Evolutionary conservation across 2,797 vertebrate genomes (phyloP).

Genomic region (Betta splendens): DNA sequence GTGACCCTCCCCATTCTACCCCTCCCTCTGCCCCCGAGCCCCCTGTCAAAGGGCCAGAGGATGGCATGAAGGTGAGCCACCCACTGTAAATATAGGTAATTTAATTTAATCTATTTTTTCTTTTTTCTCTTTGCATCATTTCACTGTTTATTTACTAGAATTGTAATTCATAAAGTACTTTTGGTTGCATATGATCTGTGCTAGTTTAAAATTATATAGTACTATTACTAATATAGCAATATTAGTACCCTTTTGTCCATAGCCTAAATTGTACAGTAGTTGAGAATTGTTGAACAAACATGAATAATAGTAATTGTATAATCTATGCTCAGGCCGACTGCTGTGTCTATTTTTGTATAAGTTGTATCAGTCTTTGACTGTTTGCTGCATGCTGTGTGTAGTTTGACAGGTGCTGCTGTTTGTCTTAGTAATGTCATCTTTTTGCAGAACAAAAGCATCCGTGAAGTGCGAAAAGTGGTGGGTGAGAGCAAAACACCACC

Average conservation of each 20-base stretch:
- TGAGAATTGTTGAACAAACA: neutral
- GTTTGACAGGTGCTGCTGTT: neutral
- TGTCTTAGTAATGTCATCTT: slow-evolving; percentile 21
- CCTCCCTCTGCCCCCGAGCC: slow-evolving; percentile 80
- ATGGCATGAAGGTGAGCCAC: slow-evolving; percentile 89
- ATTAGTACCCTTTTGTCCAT: neutral
- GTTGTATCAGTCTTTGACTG: neutral
- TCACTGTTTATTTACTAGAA: slow-evolving; percentile 14
- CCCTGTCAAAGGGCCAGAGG: slow-evolving; percentile 81
- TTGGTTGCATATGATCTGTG: neutral
- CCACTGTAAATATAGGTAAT: slow-evolving; percentile 87
- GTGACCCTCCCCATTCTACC: slow-evolving; percentile 76
- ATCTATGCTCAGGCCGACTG: neutral
- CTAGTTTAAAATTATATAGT: slow-evolving; percentile 1
- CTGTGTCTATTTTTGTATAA: neutral
- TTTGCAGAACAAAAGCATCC: slow-evolving; percentile 84
- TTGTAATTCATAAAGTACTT: neutral
- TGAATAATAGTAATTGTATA: no score
- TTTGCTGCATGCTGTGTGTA: neutral
- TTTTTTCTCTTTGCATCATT: slow-evolving; percentile 42
- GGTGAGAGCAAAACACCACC: slow-evolving; percentile 84
- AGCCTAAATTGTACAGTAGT: neutral
- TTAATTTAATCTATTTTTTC: slow-evolving; percentile 71
- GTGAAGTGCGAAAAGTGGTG: slow-evolving; percentile 78
- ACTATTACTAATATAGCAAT: no score